Base-by-base conservation (phyloP, 2,113 vertebrate species). In the Chamaea fasciata region DNA sequence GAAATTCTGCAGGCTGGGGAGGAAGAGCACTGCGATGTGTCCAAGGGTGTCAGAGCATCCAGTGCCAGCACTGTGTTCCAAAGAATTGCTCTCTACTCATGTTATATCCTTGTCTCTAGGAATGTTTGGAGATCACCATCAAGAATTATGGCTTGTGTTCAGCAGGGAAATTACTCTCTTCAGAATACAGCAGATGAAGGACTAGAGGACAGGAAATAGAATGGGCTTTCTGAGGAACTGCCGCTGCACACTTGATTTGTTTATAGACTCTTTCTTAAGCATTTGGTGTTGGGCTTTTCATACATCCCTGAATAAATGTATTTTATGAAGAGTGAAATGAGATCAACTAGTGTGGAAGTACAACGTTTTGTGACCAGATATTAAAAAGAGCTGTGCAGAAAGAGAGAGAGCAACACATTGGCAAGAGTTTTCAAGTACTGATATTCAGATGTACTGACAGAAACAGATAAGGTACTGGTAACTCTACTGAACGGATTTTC, bases 1-100 rank as follows among this genome's bases (percentile, higher is more conserved):
- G 41, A 64, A 85, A 56, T 81, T 33, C 27, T 80, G 33, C 31
- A 22, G 18, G 17, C 17, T 9, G 2, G 41, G 37, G 37, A 50
- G 41, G 26, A 55, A 2, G 5, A 59, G 2, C 39, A 30, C 27
- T n/a, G 0, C 0, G 0, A 23, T 33, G n/a, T 28, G 4, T 42
- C 30, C 15, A 17, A 83, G 49, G 9, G 21, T 2, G 0, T 69
- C 7, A 2, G 4, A 28, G 24, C 30, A 16, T 1, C 7, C 15
- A 62, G 28, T 0, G 1, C 22, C 31, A n/a, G 9, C 3, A 0
- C 4, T 1, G 2, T 35, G 27, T 15, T 71, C 74, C 67, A 53
- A 73, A 77, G 13, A 86, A 46, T 33, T 33, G 1, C 37, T 71
- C 81, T 71, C 28, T 24, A 13, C 50, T 56, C 27, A 1, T 35